Percentiles rank a stretch among this genome's conserved stretches.
Conservation (phyloP, 2,797 vertebrate genomes). For the Pitangus sulphuratus region DNA sequence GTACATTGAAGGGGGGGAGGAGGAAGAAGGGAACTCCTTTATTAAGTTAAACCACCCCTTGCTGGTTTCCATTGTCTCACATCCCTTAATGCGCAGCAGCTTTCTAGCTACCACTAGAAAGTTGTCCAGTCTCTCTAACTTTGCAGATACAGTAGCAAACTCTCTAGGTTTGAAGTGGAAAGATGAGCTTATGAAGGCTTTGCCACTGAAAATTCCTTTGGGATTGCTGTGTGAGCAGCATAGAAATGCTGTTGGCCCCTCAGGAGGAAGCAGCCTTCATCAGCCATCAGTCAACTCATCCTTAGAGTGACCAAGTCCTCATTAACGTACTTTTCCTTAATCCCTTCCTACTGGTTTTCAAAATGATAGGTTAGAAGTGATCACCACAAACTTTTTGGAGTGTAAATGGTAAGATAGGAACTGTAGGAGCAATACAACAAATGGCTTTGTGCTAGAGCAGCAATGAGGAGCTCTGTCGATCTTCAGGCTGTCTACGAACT, state of each 20-base stretch:
- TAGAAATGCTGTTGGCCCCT: neutral
- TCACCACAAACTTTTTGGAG: neutral
- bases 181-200: neutral
- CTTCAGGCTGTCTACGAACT: neutral
- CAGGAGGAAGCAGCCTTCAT: neutral
- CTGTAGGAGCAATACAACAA: neutral
- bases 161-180: neutral
- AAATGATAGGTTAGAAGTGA: neutral
- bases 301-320: neutral
- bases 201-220: neutral
- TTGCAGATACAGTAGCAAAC: neutral
- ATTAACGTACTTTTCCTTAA: neutral
- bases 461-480: neutral
- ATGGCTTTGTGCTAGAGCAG: neutral
- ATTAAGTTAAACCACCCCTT: constrained; percentile 29
- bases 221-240: neutral
- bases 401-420: neutral
- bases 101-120: neutral
- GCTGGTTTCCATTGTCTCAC: constrained; percentile 17
- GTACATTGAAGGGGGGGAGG: neutral
- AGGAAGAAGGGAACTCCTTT: neutral
- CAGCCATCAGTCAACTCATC: neutral
- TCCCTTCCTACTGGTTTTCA: neutral
- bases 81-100: neutral
- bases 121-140: neutral